Evolutionary conservation across 2,888 invertebrate genomes (phyloP), one percentile per base, ranked within the genome.

Genomic region (Caenorhabditis afra): DNA sequence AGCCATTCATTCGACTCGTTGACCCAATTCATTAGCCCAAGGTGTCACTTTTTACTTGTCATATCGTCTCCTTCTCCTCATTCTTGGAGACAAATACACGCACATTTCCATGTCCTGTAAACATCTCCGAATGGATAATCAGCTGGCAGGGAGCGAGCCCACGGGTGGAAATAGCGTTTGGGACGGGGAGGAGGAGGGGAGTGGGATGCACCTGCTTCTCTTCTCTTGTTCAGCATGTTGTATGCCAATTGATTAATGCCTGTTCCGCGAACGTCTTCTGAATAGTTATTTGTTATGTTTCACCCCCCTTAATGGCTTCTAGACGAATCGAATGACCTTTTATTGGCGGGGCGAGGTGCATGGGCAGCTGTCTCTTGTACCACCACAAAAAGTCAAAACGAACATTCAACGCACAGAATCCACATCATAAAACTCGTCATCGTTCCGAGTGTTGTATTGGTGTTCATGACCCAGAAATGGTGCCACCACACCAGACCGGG

Each of bases 381-480:
- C n/a, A n/a, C n/a, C n/a, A n/a, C n/a, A n/a, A n/a, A n/a, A n/a
- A n/a, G n/a, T n/a, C n/a, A n/a, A n/a, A n/a, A n/a, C n/a, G n/a
- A n/a, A n/a, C n/a, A n/a, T n/a, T n/a, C 59, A 68, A 68, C 59
- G 53, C 68, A 59, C 44, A 49, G 57, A 67, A 67, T 67, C 49
- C 59, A 61, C 50, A 68, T 68, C 68, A 68, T 68, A 68, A 68
- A 68, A 50, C 59, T 18, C 49, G 35, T 55, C 23, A 50, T 61
- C 44, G 23, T 53, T 29, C 45, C 50, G 53, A 44, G 53, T 68
- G 57, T 50, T n/a, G n/a, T n/a, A n/a, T n/a, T n/a, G n/a, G 20
- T 67, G 68, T 59, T 66, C 55, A 57, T 70, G 70, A 70, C 70
- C 61, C 62, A 70, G 70, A 70, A 70, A 70, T 70, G 61, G 70